A percentile compares a stretch with the other conserved stretches of the same genome.
These are phyloP conservation scores for Drosophila multiciliata DNA, from an alignment of 2,888 invertebrate genomes.

Conservation along the genomic window DNA sequence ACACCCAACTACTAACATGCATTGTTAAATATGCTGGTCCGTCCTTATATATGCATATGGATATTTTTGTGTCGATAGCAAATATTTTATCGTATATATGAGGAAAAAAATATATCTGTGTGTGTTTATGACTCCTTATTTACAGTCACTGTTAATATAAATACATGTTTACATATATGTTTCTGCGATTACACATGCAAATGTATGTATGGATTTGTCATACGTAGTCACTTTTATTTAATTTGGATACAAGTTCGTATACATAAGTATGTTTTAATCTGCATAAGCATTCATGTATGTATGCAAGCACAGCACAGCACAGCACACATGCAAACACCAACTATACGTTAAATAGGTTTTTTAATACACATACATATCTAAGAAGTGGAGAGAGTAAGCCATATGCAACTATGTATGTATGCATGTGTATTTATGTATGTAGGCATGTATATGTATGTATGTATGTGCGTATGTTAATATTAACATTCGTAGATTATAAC, in stretches of 20 bases:
- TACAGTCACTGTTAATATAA: not conserved
- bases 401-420: conserved; percentile 6
- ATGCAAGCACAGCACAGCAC: not conserved
- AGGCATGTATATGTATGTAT: not conserved
- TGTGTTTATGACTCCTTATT: conserved; percentile 9
- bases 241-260: conserved; percentile 1
- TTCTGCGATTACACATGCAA: not conserved
- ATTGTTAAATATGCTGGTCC: not conserved
- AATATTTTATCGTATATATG: conserved; percentile 1
- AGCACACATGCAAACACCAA: not conserved
- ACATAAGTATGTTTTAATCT: conserved; percentile 13
- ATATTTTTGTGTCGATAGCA: not conserved
- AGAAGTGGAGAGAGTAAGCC: conserved; percentile 28
- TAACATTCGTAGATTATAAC: conserved; percentile 5
- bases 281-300: not conserved
- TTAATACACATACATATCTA: conserved; percentile 10
- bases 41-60: not conserved
- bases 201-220: conserved; percentile 2
- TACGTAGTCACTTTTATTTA: conserved; percentile 14
- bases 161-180: not conserved
- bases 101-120: not conserved
- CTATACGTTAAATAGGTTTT: conserved; percentile 4
- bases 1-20: not conserved
- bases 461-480: conserved; percentile 10
- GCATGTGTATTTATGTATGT: conserved; percentile 5